Conservation (phyloP, 2,888 invertebrate species). For the Euproctis similis region DNA sequence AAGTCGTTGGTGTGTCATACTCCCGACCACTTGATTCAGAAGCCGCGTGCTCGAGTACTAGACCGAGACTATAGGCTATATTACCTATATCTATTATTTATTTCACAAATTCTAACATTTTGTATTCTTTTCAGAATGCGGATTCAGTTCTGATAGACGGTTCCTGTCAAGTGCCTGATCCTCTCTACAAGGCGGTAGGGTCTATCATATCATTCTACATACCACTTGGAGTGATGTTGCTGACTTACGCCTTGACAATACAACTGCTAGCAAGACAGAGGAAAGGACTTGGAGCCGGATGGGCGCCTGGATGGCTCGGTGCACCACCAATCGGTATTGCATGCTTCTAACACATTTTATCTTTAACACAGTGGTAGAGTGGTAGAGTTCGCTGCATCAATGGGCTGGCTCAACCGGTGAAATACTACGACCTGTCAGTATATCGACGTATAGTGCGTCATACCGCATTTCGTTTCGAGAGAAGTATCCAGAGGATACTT, state of each 20-base stretch:
- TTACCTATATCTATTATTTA: no score
- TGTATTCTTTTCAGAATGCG: conserved; percentile 86
- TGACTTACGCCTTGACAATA: conserved; percentile 95
- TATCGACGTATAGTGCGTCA: no score
- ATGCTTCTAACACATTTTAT: no score
- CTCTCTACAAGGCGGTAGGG: conserved; percentile 92
- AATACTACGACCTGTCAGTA: no score
- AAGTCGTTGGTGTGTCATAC: no score
- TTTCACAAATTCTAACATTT: no score
- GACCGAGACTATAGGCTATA: no score
- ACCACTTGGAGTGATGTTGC: conserved; percentile 94
- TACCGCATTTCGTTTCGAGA: conserved; percentile 1
- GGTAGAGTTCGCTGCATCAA: no score
- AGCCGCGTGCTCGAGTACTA: no score
- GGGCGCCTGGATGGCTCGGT: conserved; percentile 86
- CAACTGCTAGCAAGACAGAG: conserved; percentile 88
- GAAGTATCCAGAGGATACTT: conserved; percentile 1
- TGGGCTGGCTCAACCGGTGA: no score
- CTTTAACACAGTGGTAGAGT: no score
- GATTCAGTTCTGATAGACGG: conserved; percentile 89
- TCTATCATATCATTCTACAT: conserved; percentile 97
- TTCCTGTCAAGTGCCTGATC: conserved; percentile 91
- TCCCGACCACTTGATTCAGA: no score
- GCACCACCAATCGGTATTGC: conserved; percentile 74
- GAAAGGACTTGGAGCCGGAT: conserved; percentile 81